Base-by-base conservation (phyloP, 2,797 vertebrate species). In the Thripadectes ignobilis region DNA sequence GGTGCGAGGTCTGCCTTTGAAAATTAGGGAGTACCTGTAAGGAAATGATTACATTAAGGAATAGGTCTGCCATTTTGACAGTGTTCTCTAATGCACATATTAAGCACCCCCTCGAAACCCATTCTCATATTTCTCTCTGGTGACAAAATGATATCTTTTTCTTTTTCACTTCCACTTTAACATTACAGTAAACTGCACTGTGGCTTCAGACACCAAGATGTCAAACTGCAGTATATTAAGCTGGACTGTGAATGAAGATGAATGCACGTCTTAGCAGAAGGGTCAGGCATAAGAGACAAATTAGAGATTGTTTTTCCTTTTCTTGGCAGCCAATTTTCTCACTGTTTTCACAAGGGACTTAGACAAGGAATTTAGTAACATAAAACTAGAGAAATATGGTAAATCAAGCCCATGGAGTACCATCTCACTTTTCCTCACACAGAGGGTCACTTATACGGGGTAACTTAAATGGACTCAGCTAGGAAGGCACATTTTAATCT, bases 161-260 rank as follows among this genome's bases (percentile, higher is more conserved):
- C 39, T 75, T n/a, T 85, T 93, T 92, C 71, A 41, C 55, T 95
- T 93, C 58, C 61, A 80, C 73, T 95, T 95, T 74, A 80, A 16
- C 38, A 32, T 89, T 88, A 58, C 45, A 72, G 46, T 68, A 74
- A 95, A 89, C 84, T 85, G 68, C 12, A 12, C 13, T 15, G 61
- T 85, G 72, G 32, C 84, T 88, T 91, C 79, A 91, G 84, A 85
- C 68, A 55, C 49, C 15, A 19, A 74, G 89, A 72, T 92, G 87
- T 91, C 92, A 96, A 72, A 72, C 62, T 88, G 21, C 39, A 77
- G 57, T 92, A 69, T 80, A 90, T 83, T 94, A 88, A 88, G 26
- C 51, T 88, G 75, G 69, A 81, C 68, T 89, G 65, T 83, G 91
- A 91, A 83, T 92, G 85, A 88, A 94, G 89, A 83, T 71, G 82